phyloP scores from a whole-genome alignment of 2,797 vertebrate species.

The Fundulus diaphanus region DNA sequence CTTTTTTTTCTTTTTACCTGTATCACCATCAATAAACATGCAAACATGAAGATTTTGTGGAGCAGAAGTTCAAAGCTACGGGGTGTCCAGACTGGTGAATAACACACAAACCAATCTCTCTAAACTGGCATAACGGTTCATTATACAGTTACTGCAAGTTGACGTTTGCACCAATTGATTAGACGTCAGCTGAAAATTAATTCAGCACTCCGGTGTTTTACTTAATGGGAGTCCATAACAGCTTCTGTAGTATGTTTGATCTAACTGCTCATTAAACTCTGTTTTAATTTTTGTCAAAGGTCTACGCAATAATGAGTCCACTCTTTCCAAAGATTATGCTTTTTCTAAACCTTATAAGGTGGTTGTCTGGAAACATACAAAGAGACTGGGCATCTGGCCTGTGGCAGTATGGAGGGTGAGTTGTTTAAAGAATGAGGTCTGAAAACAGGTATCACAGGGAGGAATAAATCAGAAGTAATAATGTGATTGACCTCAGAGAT shows the following conservation, averaged over 20 bases:
- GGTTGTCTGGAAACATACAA: conserved; percentile 1
- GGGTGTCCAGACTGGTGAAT: conserved; percentile 25
- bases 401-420: conserved; percentile 6
- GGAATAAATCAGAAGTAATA: conserved; percentile 5
- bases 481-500: conserved; percentile 15
- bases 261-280: conserved; percentile 64
- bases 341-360: background rate
- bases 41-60: conserved; percentile 10
- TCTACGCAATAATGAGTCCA: conserved; percentile 59
- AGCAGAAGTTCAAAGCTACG: conserved; percentile 1
- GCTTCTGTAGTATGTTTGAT: conserved; percentile 35
- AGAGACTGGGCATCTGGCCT: conserved; percentile 21
- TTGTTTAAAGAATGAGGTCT: conserved; percentile 17
- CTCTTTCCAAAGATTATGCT: conserved; percentile 52
- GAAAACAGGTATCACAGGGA: conserved; percentile 7
- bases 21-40: conserved; percentile 34
- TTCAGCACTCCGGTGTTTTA: conserved; percentile 40
- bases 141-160: conserved; percentile 35
- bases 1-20: conserved; percentile 23
- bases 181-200: conserved; percentile 39
- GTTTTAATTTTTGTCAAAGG: conserved; percentile 40
- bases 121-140: conserved; percentile 49
- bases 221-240: conserved; percentile 50
- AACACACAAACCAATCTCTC: conserved; percentile 55
- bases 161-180: conserved; percentile 44